These are phyloP conservation scores for Pheosia tremula DNA, from an alignment of 2,888 invertebrate genomes.

Conservation along the genomic window DNA sequence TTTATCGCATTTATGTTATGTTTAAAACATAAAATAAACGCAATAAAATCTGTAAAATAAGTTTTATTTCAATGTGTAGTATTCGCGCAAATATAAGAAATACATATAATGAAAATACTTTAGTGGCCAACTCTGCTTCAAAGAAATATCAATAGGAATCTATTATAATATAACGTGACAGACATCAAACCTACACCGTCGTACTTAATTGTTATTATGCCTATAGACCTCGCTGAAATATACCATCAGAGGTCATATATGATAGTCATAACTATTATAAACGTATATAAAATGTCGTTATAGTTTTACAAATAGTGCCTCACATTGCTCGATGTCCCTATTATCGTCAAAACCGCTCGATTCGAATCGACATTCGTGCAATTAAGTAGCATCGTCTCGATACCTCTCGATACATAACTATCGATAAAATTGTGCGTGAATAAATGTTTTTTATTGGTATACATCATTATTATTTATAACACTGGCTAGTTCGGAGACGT, in stretches of 20 bases:
- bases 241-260: not conserved
- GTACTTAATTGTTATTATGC: constrained; percentile 28
- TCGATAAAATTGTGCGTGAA: constrained; percentile 60
- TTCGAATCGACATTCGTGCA: constrained; percentile 54
- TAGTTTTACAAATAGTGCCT: constrained; percentile 23
- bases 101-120: no score
- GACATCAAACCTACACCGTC: constrained; percentile 27
- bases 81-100: no score
- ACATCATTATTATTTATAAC: constrained; percentile 54
- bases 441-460: constrained; percentile 55
- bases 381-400: constrained; percentile 65
- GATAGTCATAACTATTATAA: not conserved
- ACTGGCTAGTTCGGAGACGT: constrained; percentile 35
- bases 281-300: constrained; percentile 30
- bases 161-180: constrained; percentile 30
- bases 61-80: no score
- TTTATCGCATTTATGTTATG: no score
- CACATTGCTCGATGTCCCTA: constrained; percentile 43
- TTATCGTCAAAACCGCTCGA: constrained; percentile 47
- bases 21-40: no score
- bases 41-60: no score
- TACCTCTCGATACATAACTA: constrained; percentile 46
- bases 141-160: no score
- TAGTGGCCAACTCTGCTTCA: no score
- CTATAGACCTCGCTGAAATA: constrained; percentile 29